Conservation (phyloP, 2,797 vertebrate genomes). For the Molothrus ater region DNA sequence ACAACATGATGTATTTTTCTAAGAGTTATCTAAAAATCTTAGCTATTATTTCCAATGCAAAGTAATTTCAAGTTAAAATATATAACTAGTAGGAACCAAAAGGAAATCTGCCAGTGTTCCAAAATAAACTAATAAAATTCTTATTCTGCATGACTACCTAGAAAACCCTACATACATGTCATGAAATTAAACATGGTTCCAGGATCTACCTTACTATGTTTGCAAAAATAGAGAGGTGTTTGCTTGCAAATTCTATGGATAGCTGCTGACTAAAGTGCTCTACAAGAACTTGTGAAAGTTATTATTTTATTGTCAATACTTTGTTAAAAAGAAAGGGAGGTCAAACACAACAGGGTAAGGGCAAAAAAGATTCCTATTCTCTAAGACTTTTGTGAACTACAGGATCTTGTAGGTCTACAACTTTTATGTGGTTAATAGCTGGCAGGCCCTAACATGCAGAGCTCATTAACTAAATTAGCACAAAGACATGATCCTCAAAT, state of each 20-base stretch:
- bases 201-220: neutral
- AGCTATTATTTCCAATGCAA: neutral
- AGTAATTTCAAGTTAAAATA: constrained; percentile 1
- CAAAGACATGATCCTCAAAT: neutral
- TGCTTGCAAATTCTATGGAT: neutral
- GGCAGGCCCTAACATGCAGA: neutral
- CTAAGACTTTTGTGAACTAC: neutral
- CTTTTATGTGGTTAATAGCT: neutral
- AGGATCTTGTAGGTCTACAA: neutral
- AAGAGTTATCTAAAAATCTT: neutral
- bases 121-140: neutral
- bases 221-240: neutral
- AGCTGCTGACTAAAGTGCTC: neutral
- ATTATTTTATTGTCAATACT: neutral
- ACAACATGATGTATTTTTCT: neutral
- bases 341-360: neutral
- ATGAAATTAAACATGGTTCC: neutral
- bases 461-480: neutral
- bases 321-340: neutral
- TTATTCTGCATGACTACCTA: neutral
- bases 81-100: neutral
- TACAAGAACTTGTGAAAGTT: neutral
- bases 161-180: neutral
- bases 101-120: neutral
- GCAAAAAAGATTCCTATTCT: neutral